These are phyloP conservation scores for Clitarchus hookeri DNA, from an alignment of 2,888 invertebrate genomes.

Conservation along the genomic window DNA sequence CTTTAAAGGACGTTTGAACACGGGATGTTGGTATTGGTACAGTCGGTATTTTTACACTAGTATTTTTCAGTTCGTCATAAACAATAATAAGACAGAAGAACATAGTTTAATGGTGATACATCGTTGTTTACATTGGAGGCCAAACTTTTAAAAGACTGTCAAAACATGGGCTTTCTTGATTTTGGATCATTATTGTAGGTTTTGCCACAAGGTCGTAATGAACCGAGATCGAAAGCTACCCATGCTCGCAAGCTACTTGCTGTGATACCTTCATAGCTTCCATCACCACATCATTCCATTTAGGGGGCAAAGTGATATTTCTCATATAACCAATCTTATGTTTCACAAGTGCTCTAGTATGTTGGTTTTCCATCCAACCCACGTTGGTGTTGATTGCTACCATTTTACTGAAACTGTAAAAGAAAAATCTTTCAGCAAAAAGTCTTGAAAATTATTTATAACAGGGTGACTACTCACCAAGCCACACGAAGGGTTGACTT, in stretches of 20 bases:
- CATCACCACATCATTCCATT: conserved; percentile 1
- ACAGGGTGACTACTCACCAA: neutral
- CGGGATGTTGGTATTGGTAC: too few relatives aligned
- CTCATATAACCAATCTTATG: neutral
- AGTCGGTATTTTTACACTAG: too few relatives aligned
- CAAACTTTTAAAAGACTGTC: too few relatives aligned
- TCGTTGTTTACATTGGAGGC: too few relatives aligned
- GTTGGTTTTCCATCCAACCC: neutral
- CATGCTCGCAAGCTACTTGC: neutral
- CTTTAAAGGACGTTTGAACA: too few relatives aligned
- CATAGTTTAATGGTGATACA: too few relatives aligned
- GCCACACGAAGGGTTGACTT: neutral
- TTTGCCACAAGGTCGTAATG: conserved; percentile 1
- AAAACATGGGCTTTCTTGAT: neutral
- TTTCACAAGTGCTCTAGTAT: neutral
- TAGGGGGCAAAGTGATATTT: too few relatives aligned
- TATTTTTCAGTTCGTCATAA: too few relatives aligned
- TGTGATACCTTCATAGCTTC: neutral
- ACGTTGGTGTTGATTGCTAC: neutral
- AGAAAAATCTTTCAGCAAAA: neutral
- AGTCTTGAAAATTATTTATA: neutral
- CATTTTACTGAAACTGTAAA: neutral
- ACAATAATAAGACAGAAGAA: too few relatives aligned
- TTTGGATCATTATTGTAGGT: neutral
- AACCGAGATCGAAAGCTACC: neutral